Evolutionary conservation across 2,888 invertebrate genomes (phyloP).

Genomic region (Trachelus troglodyta): DNA sequence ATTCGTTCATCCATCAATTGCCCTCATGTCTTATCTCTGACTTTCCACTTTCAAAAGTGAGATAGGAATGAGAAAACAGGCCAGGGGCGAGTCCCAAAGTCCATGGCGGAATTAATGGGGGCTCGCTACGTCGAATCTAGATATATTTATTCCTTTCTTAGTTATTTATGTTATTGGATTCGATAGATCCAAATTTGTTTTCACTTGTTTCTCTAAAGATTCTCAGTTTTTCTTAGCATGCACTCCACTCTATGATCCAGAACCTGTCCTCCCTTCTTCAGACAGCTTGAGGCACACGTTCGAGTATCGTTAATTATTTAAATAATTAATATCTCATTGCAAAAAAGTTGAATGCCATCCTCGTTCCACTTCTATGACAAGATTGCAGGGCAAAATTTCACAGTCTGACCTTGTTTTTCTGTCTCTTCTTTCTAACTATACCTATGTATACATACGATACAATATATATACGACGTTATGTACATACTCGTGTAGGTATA

Average conservation of each 20-base stretch:
- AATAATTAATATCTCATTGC: conserved; percentile 17
- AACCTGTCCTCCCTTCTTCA: too few species aligned
- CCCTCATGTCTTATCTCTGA: too few species aligned
- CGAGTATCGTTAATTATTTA: conserved; percentile 1
- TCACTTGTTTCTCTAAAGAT: conserved; percentile 16
- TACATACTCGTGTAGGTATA: conserved; percentile 25
- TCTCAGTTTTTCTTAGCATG: not conserved
- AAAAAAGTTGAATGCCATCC: not conserved
- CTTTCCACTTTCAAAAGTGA: too few species aligned
- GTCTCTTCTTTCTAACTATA: conserved; percentile 1
- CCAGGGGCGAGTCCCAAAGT: too few species aligned
- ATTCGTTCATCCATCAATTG: not conserved
- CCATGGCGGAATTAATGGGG: not conserved
- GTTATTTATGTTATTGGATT: conserved; percentile 25
- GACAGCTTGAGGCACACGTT: too few species aligned
- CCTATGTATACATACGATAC: too few species aligned
- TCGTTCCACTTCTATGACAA: too few species aligned
- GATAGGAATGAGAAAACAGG: too few species aligned
- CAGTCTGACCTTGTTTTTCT: conserved; percentile 19
- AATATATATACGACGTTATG: conserved; percentile 21
- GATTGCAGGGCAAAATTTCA: not conserved
- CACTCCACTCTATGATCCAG: too few species aligned
- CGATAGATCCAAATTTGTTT: conserved; percentile 21
- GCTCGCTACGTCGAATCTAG: conserved; percentile 6
- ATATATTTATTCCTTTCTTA: conserved; percentile 23